A percentile compares a stretch with the other conserved stretches of the same genome.
These are phyloP conservation scores for Odontophorus gujanensis DNA, from an alignment of 2,113 vertebrate genomes.

Conservation along the genomic window DNA sequence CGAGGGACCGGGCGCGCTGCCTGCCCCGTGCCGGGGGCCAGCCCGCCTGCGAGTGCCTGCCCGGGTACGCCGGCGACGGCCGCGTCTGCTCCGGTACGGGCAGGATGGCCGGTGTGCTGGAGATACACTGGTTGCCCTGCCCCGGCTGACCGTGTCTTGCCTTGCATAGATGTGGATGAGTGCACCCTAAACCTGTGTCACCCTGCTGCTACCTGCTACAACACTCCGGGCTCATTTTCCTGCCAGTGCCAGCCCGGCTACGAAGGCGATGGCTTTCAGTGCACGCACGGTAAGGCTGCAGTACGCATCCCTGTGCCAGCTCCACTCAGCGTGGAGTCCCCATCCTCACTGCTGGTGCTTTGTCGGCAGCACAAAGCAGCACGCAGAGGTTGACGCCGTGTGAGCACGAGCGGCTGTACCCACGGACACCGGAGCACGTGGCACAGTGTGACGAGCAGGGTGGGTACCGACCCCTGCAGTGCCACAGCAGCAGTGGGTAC, in stretches of 20 bases:
- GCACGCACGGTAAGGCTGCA: slow-evolving; percentile 78
- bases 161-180: slow-evolving; percentile 80
- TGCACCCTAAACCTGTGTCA: slow-evolving; percentile 85
- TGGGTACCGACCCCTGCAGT: slow-evolving; percentile 83
- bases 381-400: slow-evolving; percentile 73
- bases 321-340: background rate
- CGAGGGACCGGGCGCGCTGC: slow-evolving; percentile 55
- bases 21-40: slow-evolving; percentile 3
- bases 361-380: background rate
- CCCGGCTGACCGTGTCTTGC: background rate
- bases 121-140: background rate
- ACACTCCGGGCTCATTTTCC: slow-evolving; percentile 80
- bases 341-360: background rate
- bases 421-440: slow-evolving; percentile 53
- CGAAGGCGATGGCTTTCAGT: slow-evolving; percentile 87
- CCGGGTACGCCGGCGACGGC: slow-evolving; percentile 57
- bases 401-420: slow-evolving; percentile 73
- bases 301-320: fast-evolving
- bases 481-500: slow-evolving; percentile 82
- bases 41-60: slow-evolving; percentile 72
- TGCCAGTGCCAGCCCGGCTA: slow-evolving; percentile 85
- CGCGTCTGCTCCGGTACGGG: slow-evolving; percentile 62
- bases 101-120: background rate
- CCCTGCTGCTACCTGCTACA: slow-evolving; percentile 78
- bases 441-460: slow-evolving; percentile 85